A percentile compares a stretch with the other conserved stretches of the same genome.
phyloP scores from a whole-genome alignment of 2,888 invertebrate genomes.

The Tipula lateralis region DNA sequence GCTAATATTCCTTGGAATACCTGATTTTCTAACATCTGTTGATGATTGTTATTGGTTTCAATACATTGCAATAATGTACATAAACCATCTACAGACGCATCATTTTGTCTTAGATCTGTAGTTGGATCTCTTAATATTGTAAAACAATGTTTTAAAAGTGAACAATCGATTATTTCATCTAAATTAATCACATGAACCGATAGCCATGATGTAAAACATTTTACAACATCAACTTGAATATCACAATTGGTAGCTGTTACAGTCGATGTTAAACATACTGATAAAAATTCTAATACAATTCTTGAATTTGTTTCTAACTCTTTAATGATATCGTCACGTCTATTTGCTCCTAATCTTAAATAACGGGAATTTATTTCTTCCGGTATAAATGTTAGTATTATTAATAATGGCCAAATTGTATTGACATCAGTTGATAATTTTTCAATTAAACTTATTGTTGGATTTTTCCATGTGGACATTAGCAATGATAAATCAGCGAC shows the following conservation, averaged over 20 bases:
- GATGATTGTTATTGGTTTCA: slow-evolving; percentile 64
- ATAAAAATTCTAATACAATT: slow-evolving; percentile 73
- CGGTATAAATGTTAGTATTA: slow-evolving; percentile 88
- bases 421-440: slow-evolving; percentile 60
- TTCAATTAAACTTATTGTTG: slow-evolving; percentile 76
- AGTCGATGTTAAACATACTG: slow-evolving; percentile 62
- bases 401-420: slow-evolving; percentile 78
- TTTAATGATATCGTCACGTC: slow-evolving; percentile 76
- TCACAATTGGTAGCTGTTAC: slow-evolving; percentile 58
- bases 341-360: slow-evolving; percentile 82
- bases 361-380: slow-evolving; percentile 87
- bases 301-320: slow-evolving; percentile 73
- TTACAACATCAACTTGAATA: slow-evolving; percentile 67
- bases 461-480: slow-evolving; percentile 89
- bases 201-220: slow-evolving; percentile 90
- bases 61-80: slow-evolving; percentile 79
- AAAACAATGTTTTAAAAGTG: slow-evolving; percentile 68
- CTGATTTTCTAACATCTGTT: slow-evolving; percentile 68
- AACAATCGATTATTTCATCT: slow-evolving; percentile 65
- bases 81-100: slow-evolving; percentile 85
- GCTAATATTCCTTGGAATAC: slow-evolving; percentile 76
- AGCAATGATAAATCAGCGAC: slow-evolving; percentile 90
- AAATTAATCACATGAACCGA: slow-evolving; percentile 76
- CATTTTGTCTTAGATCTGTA: slow-evolving; percentile 66
- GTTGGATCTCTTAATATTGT: slow-evolving; percentile 61